A percentile compares a stretch with the other conserved stretches of the same genome.
phyloP scores from a whole-genome alignment of 2,113 vertebrate genomes.

The Stomatorhinus ivindoensis region DNA sequence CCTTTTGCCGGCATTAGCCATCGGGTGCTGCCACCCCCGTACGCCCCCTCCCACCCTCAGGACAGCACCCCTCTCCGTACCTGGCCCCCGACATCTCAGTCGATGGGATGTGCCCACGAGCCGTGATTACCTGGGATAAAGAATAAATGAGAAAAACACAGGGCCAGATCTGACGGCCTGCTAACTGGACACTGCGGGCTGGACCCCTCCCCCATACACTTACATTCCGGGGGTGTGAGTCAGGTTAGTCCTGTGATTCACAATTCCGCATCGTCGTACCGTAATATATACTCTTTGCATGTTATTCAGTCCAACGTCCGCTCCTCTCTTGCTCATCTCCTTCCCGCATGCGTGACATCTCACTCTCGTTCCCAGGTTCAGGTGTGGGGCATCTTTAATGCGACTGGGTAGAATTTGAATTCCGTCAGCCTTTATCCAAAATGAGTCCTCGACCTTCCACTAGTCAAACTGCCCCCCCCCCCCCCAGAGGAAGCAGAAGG shows the following conservation, averaged over 20 bases:
- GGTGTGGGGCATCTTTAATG: background rate
- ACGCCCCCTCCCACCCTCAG: background rate
- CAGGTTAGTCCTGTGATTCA: background rate
- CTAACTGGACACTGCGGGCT: background rate
- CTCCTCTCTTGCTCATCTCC: background rate
- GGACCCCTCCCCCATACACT: background rate
- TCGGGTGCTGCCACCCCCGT: background rate
- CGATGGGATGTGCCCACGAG: background rate
- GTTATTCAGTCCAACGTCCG: background rate
- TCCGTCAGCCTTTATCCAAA: background rate
- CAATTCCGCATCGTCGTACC: background rate
- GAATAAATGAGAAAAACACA: background rate
- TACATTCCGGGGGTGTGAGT: background rate
- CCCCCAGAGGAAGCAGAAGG: background rate
- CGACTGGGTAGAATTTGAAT: background rate
- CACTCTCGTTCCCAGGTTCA: background rate
- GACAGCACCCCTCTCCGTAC: background rate
- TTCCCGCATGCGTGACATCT: background rate
- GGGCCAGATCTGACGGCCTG: background rate
- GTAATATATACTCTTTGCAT: background rate
- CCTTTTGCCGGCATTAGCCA: background rate
- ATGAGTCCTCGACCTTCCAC: background rate
- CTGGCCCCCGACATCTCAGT: background rate
- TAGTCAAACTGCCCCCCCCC: background rate
- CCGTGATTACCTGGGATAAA: background rate